Percentiles rank a stretch among this genome's conserved stretches.
These are phyloP conservation scores for Apolygus lucorum DNA, from an alignment of 1,140 invertebrate genomes.

Conservation along the genomic window DNA sequence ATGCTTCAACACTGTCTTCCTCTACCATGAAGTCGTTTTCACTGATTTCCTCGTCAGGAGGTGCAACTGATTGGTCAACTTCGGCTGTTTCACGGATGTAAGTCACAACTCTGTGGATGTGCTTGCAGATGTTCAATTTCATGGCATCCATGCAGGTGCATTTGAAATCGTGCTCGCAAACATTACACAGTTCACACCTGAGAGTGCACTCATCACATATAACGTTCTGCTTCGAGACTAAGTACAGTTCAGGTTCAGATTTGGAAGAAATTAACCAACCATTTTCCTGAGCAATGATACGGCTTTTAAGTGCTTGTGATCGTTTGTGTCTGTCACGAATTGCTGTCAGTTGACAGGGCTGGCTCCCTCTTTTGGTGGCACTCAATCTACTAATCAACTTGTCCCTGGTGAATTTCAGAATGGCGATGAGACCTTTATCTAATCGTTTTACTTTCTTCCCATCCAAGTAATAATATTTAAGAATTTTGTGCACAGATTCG, in stretches of 20 bases:
- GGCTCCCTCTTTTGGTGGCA: neutral
- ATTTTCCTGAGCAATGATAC: neutral
- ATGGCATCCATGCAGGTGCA: neutral
- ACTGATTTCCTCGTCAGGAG: no score
- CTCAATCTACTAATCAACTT: neutral
- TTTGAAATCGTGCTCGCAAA: neutral
- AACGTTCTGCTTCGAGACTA: neutral
- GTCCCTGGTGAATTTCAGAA: neutral
- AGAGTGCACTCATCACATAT: neutral
- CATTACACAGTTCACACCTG: neutral
- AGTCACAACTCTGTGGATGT: neutral
- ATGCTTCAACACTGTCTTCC: neutral
- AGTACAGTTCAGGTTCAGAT: neutral
- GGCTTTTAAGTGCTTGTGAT: neutral
- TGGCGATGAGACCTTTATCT: neutral
- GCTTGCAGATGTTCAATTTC: neutral
- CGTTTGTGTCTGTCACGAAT: neutral
- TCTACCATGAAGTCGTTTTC: neutral
- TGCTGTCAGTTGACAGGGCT: neutral
- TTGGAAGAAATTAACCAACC: neutral
- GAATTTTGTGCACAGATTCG: neutral
- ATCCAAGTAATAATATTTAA: no score
- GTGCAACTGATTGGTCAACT: no score
- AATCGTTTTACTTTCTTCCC: neutral
- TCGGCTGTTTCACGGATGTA: neutral